phyloP scores from a whole-genome alignment of 2,888 invertebrate genomes.

The Tiliacea aurago region DNA sequence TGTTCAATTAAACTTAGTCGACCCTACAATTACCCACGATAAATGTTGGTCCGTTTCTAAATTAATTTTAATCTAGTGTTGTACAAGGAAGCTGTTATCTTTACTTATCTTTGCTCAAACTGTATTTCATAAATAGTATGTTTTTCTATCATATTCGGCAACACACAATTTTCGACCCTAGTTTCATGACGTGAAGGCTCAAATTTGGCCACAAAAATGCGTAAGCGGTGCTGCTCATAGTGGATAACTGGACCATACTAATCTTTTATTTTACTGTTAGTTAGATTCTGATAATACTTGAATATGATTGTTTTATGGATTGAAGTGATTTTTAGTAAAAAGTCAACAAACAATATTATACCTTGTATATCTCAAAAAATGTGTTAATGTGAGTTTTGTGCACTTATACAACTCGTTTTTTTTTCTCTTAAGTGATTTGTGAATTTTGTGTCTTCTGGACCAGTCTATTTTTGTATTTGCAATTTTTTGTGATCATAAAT shows the following conservation, averaged over 20 bases:
- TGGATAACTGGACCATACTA: slow-evolving; percentile 62
- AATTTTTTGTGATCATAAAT: slow-evolving; percentile 1
- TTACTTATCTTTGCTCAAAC: slow-evolving; percentile 54
- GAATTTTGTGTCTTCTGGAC: background rate
- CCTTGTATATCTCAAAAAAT: background rate
- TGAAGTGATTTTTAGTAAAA: slow-evolving; percentile 20
- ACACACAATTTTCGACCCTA: slow-evolving; percentile 57
- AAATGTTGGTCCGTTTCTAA: slow-evolving; percentile 40
- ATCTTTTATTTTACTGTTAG: slow-evolving; percentile 63
- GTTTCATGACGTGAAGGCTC: slow-evolving; percentile 19
- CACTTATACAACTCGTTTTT: background rate
- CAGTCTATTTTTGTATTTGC: background rate
- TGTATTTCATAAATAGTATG: slow-evolving; percentile 55
- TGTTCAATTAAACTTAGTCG: slow-evolving; percentile 43
- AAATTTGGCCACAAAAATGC: slow-evolving; percentile 33
- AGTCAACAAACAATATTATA: background rate
- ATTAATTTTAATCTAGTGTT: slow-evolving; percentile 57
- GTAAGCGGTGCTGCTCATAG: slow-evolving; percentile 39
- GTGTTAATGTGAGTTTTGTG: slow-evolving; percentile 1
- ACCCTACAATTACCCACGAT: slow-evolving; percentile 47
- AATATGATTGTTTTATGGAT: slow-evolving; percentile 19
- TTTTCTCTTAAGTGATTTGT: background rate
- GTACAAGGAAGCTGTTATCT: slow-evolving; percentile 56
- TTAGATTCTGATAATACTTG: slow-evolving; percentile 27
- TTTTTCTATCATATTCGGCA: slow-evolving; percentile 45